A percentile compares a stretch with the other conserved stretches of the same genome.
Conservation (phyloP, 1,140 invertebrate species). For the Drosophila ananassae region DNA sequence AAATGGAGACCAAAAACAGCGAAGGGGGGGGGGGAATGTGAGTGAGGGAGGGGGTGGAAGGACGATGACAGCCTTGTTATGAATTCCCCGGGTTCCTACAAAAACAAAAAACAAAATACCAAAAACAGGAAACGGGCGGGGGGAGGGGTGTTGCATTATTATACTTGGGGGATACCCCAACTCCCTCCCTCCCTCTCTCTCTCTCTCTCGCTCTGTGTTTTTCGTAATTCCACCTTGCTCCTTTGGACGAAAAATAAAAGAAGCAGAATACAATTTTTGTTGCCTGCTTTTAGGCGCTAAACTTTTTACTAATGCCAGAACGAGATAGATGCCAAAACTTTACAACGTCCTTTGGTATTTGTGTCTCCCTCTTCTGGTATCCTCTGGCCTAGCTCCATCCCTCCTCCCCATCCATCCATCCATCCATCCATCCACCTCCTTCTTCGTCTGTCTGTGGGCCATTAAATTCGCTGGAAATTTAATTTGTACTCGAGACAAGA, state of each 20-base stretch:
- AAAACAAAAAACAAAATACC: not conserved
- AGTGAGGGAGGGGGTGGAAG: not conserved
- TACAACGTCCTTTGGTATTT: constrained; percentile 39
- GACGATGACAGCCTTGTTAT: constrained; percentile 37
- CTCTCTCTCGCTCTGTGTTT: too few relatives aligned
- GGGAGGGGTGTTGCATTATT: not conserved
- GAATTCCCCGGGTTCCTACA: constrained; percentile 21
- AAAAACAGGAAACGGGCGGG: too few relatives aligned
- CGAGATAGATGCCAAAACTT: constrained; percentile 26
- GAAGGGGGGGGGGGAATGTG: too few relatives aligned
- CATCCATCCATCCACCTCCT: not conserved
- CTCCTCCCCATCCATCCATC: not conserved
- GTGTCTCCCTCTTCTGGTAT: constrained; percentile 22
- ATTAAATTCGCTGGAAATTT: constrained; percentile 75
- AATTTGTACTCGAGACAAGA: constrained; percentile 69
- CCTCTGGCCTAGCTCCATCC: constrained; percentile 1
- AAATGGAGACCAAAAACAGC: not conserved
- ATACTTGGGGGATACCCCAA: not conserved
- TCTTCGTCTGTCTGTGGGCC: constrained; percentile 57
- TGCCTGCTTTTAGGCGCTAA: constrained; percentile 45
- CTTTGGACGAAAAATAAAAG: not conserved
- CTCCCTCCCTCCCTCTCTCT: too few relatives aligned
- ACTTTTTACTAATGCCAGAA: constrained; percentile 20
- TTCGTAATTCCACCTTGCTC: constrained; percentile 3
- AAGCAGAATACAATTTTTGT: constrained; percentile 9